These are phyloP conservation scores for Xiphophorus birchmanni DNA, from an alignment of 2,797 vertebrate species.

Conservation along the genomic window DNA sequence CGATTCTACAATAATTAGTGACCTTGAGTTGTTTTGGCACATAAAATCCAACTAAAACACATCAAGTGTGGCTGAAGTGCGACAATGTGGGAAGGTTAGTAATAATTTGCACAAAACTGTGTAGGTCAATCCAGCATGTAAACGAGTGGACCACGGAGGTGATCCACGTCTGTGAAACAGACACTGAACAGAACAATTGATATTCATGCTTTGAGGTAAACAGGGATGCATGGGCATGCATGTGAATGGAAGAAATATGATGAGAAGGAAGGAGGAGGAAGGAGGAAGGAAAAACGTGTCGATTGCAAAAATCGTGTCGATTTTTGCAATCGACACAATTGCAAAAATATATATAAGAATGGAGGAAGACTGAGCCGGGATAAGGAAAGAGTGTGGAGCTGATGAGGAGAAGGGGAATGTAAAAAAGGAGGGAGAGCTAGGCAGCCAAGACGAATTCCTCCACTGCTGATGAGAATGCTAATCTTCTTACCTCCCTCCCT, in stretches of 20 bases:
- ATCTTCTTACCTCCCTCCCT: slow-evolving; percentile 62
- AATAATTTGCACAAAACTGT: background rate
- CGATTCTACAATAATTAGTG: background rate
- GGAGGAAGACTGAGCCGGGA: slow-evolving; percentile 37
- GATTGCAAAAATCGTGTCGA: slow-evolving; percentile 55
- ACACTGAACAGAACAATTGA: slow-evolving; percentile 56
- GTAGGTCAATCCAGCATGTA: slow-evolving; percentile 49
- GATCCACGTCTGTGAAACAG: slow-evolving; percentile 54
- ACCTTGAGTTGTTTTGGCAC: background rate
- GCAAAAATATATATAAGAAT: slow-evolving; percentile 60
- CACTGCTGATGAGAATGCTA: slow-evolving; percentile 81
- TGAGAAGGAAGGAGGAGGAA: slow-evolving; percentile 26
- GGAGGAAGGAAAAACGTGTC: slow-evolving; percentile 28
- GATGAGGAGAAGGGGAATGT: slow-evolving; percentile 59
- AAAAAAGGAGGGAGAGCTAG: slow-evolving; percentile 58
- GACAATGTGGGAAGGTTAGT: background rate
- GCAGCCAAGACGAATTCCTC: slow-evolving; percentile 77
- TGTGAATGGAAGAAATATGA: slow-evolving; percentile 35
- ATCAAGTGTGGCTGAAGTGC: background rate
- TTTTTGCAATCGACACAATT: slow-evolving; percentile 29
- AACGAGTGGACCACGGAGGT: slow-evolving; percentile 30
- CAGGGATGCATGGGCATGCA: slow-evolving; percentile 23
- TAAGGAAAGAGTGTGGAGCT: slow-evolving; percentile 43
- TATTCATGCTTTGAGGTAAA: slow-evolving; percentile 50
- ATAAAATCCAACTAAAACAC: background rate